A percentile compares a stretch with the other conserved stretches of the same genome.
Evolutionary conservation across 2,113 vertebrate species (phyloP).

Genomic region (Pseudonaja textilis): DNA sequence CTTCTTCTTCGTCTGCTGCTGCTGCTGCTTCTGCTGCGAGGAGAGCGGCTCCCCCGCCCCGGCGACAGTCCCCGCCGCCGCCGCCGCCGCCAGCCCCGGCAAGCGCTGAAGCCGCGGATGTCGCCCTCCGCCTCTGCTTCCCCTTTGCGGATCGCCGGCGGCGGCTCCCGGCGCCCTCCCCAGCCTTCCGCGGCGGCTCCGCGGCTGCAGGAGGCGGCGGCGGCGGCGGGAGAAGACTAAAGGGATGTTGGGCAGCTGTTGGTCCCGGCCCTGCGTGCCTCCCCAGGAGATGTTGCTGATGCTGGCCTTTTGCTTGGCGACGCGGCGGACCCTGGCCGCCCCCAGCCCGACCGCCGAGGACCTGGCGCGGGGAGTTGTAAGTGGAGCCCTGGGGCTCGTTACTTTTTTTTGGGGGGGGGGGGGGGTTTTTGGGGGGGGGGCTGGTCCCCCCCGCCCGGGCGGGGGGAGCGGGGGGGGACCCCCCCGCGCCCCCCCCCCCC

Average conservation of each 20-base stretch:
- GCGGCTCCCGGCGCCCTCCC: neutral
- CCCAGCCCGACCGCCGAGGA: conserved; percentile 77
- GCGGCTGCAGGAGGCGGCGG: conserved; percentile 6
- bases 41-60: neutral
- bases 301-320: conserved; percentile 57
- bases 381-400: conserved; percentile 52
- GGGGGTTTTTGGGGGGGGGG: fast-evolving
- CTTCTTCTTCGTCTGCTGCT: neutral
- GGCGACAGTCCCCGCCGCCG: neutral
- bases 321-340: conserved; percentile 60
- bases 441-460: too few species aligned
- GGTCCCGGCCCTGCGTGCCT: neutral
- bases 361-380: conserved; percentile 86
- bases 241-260: conserved; percentile 47
- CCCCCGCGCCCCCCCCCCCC: too few species aligned
- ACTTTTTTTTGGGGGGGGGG: neutral
- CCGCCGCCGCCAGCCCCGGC: neutral
- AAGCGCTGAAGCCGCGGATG: conserved; percentile 28
- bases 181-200: neutral
- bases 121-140: conserved; percentile 6
- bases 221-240: neutral
- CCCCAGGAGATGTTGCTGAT: conserved; percentile 54
- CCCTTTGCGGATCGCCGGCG: neutral
- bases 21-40: neutral
- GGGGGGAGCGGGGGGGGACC: too few species aligned